These are phyloP conservation scores for Silvanus unidentatus DNA, from an alignment of 2,888 invertebrate species.

Conservation along the genomic window DNA sequence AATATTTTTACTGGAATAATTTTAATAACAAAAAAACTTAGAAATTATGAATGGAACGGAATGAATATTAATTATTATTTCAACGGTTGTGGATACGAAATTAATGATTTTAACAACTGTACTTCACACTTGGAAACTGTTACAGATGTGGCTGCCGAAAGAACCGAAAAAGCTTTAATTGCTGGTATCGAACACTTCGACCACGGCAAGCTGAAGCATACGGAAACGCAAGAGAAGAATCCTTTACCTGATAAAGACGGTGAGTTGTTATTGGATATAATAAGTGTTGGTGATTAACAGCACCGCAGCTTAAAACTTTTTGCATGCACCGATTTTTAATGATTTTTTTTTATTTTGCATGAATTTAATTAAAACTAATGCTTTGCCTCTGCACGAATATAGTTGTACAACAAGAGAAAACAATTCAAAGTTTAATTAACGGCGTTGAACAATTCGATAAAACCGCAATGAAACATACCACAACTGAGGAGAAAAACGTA, in stretches of 20 bases:
- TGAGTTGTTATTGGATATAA: slow-evolving; percentile 39
- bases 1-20: no score
- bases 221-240: slow-evolving; percentile 89
- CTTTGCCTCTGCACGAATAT: slow-evolving; percentile 13
- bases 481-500: slow-evolving; percentile 68
- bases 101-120: no score
- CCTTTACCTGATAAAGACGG: slow-evolving; percentile 91
- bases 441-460: slow-evolving; percentile 71
- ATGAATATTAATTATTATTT: no score
- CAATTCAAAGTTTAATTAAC: slow-evolving; percentile 63
- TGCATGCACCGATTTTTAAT: slow-evolving; percentile 6
- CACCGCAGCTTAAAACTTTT: slow-evolving; percentile 5
- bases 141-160: slow-evolving; percentile 82
- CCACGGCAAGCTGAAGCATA: slow-evolving; percentile 76
- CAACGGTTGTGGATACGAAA: no score
- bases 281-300: slow-evolving; percentile 8
- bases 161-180: slow-evolving; percentile 75
- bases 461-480: slow-evolving; percentile 65
- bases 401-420: slow-evolving; percentile 70
- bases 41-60: no score
- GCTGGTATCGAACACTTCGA: slow-evolving; percentile 84
- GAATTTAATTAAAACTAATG: slow-evolving; percentile 17
- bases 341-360: slow-evolving; percentile 22
- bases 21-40: no score
- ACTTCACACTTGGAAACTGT: no score